A percentile compares a stretch with the other conserved stretches of the same genome.
phyloP scores from a whole-genome alignment of 2,888 invertebrate species.

The Teinopalpus imperialis region DNA sequence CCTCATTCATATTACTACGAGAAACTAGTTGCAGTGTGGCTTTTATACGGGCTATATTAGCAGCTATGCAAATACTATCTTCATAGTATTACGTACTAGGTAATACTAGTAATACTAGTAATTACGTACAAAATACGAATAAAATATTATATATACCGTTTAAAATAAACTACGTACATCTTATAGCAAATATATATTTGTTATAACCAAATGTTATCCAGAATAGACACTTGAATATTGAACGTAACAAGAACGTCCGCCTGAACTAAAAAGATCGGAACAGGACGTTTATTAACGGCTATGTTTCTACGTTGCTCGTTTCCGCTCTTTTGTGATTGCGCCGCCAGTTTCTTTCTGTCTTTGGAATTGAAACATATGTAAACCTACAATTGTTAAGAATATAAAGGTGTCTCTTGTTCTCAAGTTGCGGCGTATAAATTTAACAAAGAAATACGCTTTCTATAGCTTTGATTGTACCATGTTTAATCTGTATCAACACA shows the following conservation, averaged over 20 bases:
- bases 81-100: too few species aligned
- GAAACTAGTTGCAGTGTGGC: too few species aligned
- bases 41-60: too few species aligned
- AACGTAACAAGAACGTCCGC: slow-evolving; percentile 27
- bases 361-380: slow-evolving; percentile 63
- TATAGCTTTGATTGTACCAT: background rate
- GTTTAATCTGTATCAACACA: too few species aligned
- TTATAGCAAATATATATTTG: background rate
- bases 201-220: background rate
- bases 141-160: too few species aligned
- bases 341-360: slow-evolving; percentile 51
- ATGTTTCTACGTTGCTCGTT: slow-evolving; percentile 62
- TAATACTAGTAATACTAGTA: too few species aligned
- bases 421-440: slow-evolving; percentile 3
- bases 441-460: background rate
- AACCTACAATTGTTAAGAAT: slow-evolving; percentile 55
- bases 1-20: too few species aligned
- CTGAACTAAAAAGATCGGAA: slow-evolving; percentile 39
- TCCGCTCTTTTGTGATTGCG: slow-evolving; percentile 64
- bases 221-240: background rate
- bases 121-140: too few species aligned
- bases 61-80: too few species aligned
- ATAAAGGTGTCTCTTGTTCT: slow-evolving; percentile 46
- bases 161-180: too few species aligned
- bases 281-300: slow-evolving; percentile 65